A percentile compares a stretch with the other conserved stretches of the same genome.
Conservation (phyloP, 1,140 invertebrate genomes). For the Drosophila littoralis region DNA sequence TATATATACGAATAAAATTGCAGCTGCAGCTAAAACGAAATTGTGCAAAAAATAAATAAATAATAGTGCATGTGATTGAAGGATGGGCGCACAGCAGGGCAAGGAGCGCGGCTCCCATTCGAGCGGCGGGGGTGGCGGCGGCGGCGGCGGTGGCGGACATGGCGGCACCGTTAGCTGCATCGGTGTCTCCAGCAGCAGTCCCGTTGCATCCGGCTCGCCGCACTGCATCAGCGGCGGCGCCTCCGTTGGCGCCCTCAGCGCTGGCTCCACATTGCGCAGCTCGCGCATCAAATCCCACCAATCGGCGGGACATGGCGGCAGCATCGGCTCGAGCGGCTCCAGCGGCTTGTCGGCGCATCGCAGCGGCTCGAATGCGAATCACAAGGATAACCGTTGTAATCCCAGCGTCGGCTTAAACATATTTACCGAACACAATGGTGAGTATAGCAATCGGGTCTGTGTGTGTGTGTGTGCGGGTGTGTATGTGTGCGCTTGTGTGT, state of each 20-base stretch:
- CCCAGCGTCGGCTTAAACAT: slow-evolving; percentile 92
- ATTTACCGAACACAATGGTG: slow-evolving; percentile 95
- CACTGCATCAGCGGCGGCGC: slow-evolving; percentile 68
- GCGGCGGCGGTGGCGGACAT: slow-evolving; percentile 48
- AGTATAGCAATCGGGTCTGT: slow-evolving; percentile 63
- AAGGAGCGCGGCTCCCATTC: slow-evolving; percentile 87
- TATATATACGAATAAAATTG: slow-evolving; percentile 37
- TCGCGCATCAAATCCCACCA: slow-evolving; percentile 84
- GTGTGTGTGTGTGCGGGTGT: slow-evolving; percentile 18
- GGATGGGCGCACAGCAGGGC: slow-evolving; percentile 95
- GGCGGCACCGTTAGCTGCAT: slow-evolving; percentile 75
- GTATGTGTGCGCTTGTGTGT: too few relatives aligned
- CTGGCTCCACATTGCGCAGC: slow-evolving; percentile 77
- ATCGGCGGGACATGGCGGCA: slow-evolving; percentile 83
- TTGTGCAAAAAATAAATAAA: slow-evolving; percentile 48
- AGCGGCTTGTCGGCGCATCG: slow-evolving; percentile 76
- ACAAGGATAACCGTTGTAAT: slow-evolving; percentile 89
- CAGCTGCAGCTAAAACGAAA: slow-evolving; percentile 39
- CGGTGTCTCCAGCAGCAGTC: slow-evolving; percentile 71
- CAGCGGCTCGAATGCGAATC: slow-evolving; percentile 84
- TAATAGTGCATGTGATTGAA: slow-evolving; percentile 39
- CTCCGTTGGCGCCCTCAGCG: slow-evolving; percentile 59
- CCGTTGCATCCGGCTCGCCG: slow-evolving; percentile 68
- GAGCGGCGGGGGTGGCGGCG: slow-evolving; percentile 59
- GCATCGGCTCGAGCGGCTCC: slow-evolving; percentile 86